Percentiles rank a stretch among this genome's conserved stretches.
Conservation (phyloP, 2,888 invertebrate genomes). For the Dexiosoma caninum region DNA sequence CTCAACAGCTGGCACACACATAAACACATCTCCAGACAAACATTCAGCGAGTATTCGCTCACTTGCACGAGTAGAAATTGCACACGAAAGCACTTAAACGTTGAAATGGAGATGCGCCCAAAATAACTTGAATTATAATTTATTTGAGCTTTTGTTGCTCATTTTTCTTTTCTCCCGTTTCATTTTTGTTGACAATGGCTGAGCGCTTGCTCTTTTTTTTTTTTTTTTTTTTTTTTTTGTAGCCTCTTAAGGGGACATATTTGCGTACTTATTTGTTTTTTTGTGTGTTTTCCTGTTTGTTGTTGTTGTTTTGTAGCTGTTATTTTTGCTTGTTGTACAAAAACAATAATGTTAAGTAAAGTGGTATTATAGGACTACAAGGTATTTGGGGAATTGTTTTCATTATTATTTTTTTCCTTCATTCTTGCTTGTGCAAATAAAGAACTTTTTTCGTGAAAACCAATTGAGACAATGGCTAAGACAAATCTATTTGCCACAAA, state of each 20-base stretch:
- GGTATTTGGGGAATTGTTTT: slow-evolving; percentile 56
- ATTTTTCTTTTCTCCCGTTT: background rate
- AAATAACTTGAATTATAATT: slow-evolving; percentile 60
- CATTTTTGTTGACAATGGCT: background rate
- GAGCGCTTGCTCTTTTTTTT: no score
- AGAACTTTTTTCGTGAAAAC: background rate
- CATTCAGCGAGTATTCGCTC: slow-evolving; percentile 9
- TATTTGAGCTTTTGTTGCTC: slow-evolving; percentile 50
- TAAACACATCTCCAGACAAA: background rate
- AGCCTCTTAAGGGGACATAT: slow-evolving; percentile 26
- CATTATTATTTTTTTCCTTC: background rate
- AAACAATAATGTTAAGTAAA: slow-evolving; percentile 58
- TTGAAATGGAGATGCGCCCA: slow-evolving; percentile 56
- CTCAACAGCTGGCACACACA: background rate
- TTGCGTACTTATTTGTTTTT: background rate
- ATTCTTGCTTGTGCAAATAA: background rate
- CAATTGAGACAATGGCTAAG: background rate
- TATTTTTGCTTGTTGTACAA: slow-evolving; percentile 28
- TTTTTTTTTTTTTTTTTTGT: no score
- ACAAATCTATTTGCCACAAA: background rate
- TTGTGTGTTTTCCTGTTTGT: background rate
- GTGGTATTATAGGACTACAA: slow-evolving; percentile 61
- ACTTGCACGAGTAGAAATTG: background rate
- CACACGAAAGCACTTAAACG: background rate
- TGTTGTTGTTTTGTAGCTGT: background rate